A percentile compares a stretch with the other conserved stretches of the same genome.
Conservation (phyloP, 2,888 invertebrate genomes). For the Labia minor region DNA sequence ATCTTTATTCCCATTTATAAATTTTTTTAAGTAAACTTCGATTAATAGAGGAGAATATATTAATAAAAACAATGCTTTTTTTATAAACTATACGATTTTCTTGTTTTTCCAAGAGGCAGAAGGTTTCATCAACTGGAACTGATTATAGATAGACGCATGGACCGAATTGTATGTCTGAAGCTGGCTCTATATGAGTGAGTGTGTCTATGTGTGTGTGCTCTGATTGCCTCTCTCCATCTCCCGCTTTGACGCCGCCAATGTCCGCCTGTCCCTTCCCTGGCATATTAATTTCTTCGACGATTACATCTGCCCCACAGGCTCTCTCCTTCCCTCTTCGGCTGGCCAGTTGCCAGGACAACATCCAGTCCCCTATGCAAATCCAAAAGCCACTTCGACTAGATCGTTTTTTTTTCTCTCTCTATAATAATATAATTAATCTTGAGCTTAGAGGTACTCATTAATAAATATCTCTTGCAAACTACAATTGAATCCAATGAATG, state of each 20-base stretch:
- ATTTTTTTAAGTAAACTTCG: too few species aligned
- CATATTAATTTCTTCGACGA: neutral
- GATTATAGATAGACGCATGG: too few species aligned
- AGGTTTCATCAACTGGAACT: too few species aligned
- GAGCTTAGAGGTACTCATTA: too few species aligned
- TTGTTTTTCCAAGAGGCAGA: too few species aligned
- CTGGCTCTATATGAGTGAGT: neutral
- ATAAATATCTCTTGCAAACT: too few species aligned
- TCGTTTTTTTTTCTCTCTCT: neutral
- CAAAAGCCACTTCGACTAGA: neutral
- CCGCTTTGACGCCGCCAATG: neutral
- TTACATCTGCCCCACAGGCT: neutral
- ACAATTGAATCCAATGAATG: too few species aligned
- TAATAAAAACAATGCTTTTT: too few species aligned
- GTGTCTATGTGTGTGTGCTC: conserved; percentile 1
- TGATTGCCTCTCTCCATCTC: neutral
- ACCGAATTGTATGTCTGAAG: neutral
- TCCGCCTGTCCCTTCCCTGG: neutral
- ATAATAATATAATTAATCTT: conserved; percentile 5
- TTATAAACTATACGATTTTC: too few species aligned
- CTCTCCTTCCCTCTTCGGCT: neutral
- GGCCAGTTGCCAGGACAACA: neutral
- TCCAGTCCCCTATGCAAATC: neutral
- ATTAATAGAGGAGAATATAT: too few species aligned
- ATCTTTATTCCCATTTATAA: too few species aligned